Conservation (phyloP, 2,797 vertebrate genomes). For the Liasis olivaceus region DNA sequence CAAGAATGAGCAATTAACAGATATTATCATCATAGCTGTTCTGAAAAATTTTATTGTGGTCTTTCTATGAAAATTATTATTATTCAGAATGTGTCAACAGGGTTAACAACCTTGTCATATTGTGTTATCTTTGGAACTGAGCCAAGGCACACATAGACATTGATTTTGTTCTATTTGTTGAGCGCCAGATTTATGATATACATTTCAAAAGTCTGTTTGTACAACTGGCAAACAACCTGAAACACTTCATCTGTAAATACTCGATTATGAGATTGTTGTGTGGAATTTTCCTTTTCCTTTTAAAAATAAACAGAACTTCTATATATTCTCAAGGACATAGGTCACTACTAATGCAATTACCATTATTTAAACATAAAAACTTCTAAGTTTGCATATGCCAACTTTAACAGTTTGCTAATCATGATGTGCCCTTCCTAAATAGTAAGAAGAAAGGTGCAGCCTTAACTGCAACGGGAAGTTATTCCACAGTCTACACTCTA, state of each 20-base stretch:
- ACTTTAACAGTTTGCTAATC: background rate
- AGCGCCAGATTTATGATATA: slow-evolving; percentile 10
- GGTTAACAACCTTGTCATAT: slow-evolving; percentile 25
- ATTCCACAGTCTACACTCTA: background rate
- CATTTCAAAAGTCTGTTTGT: slow-evolving; percentile 17
- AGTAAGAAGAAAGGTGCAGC: background rate
- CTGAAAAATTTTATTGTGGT: background rate
- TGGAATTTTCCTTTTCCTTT: background rate
- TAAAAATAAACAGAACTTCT: background rate
- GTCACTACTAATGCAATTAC: slow-evolving; percentile 1
- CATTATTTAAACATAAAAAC: background rate
- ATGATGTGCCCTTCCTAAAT: background rate
- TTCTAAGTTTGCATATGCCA: background rate
- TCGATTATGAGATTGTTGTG: slow-evolving; percentile 1
- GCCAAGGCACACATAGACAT: slow-evolving; percentile 8
- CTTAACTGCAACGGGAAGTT: background rate
- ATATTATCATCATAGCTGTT: slow-evolving; percentile 24
- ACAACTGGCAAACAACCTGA: slow-evolving; percentile 12
- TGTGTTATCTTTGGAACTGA: background rate
- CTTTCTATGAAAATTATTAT: slow-evolving; percentile 14
- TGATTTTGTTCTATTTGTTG: slow-evolving; percentile 24
- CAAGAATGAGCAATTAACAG: slow-evolving; percentile 26
- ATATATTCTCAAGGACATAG: background rate
- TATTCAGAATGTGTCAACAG: slow-evolving; percentile 16
- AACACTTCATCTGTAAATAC: slow-evolving; percentile 4